Percentiles rank a stretch among this genome's conserved stretches.
These are phyloP conservation scores for Lasius fuliginosus DNA, from an alignment of 2,888 invertebrate species.

Conservation along the genomic window DNA sequence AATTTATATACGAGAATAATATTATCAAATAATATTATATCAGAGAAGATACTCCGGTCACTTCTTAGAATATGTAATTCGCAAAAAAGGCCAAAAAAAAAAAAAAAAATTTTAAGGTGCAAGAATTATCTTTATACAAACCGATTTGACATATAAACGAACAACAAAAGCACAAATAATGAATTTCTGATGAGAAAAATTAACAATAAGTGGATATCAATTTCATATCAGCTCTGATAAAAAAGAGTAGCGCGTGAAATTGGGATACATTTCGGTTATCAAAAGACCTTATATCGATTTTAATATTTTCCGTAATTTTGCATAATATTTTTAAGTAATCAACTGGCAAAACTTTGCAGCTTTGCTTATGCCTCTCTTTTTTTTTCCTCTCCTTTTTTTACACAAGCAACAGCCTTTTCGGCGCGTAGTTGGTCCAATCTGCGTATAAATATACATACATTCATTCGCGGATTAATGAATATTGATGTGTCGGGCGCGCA, in stretches of 20 bases:
- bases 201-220: neutral
- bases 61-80: too few relatives aligned
- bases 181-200: neutral
- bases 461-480: slow-evolving; percentile 74
- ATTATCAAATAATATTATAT: too few relatives aligned
- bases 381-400: neutral
- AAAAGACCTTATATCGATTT: neutral
- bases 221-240: neutral
- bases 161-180: too few relatives aligned
- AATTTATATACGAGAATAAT: too few relatives aligned
- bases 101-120: too few relatives aligned
- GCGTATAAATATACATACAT: slow-evolving; percentile 62
- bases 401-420: slow-evolving; percentile 24
- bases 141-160: neutral
- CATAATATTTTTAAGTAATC: slow-evolving; percentile 23
- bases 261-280: neutral
- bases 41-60: too few relatives aligned
- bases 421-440: slow-evolving; percentile 36
- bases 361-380: neutral
- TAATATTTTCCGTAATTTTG: neutral
- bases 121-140: neutral
- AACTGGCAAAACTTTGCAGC: neutral
- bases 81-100: too few relatives aligned
- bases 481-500: slow-evolving; percentile 64
- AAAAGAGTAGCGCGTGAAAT: neutral